Evolutionary conservation across 2,888 invertebrate species (phyloP), one percentile per base, ranked within the genome.

Genomic region (Pycnomerus fuliginosus): DNA sequence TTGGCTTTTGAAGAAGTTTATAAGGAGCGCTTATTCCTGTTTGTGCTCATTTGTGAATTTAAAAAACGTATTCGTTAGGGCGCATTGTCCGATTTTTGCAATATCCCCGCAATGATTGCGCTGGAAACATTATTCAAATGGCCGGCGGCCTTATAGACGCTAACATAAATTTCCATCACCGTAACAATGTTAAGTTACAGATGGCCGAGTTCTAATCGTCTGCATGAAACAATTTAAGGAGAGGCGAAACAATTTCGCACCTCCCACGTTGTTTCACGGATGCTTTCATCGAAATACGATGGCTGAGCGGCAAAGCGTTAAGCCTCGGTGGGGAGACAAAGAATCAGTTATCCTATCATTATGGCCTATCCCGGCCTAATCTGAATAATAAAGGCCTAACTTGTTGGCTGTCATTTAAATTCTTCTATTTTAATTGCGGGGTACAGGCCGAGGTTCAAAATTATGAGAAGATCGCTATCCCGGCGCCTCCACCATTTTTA

Each of bases 181-280:
- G 52, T 70, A 71, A 70, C 70, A 66, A 63, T 67, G 67, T 71
- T 71, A 70, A 46, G 53, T 62, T 55, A 65, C 69, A 68, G 69
- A 53, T 64, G 68, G 68, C 62, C 66, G 68, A 66, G 64, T 68
- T 68, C 70, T 71, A 72, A 71, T 71, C 71, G 69, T 48, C 61
- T 67, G 67, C 68, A 69, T 70, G 67, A 69, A 70, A 70, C 69
- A 69, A 69, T 70, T 71, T 71, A 67, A 70, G 67, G 68, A 67
- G 68, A 62, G 65, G 60, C 66, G 67, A 72, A 64, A 70, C 69
- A 71, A 70, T 71, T 71, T 70, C 67, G 57, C 59, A 61, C 61
- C 66, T 64, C 60, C 65, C 66, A 63, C 64, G 69, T 68, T 71
- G 70, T 70, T 70, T 70, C 68, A 70, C 68, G 70, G 64, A 49